Evolutionary conservation across 2,113 vertebrate genomes (phyloP), one percentile per base, ranked within the genome.

Genomic region (Fukomys damarensis): DNA sequence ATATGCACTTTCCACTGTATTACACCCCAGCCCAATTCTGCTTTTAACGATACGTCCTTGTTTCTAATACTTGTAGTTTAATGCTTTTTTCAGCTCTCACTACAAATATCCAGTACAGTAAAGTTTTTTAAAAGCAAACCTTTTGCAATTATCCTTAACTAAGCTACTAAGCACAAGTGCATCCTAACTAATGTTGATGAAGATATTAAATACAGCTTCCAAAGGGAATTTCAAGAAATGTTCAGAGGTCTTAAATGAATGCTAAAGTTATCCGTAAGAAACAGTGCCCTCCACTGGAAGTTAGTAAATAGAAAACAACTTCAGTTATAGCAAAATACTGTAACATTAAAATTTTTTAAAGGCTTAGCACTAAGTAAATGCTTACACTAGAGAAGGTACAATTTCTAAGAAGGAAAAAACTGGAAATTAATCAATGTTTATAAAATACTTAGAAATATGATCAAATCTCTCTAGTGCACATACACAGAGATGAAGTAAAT

Each of bases 281-380:
- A 89, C 0, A 79, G 70, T 94, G 88, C 82, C 95, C 91, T 94
- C 91, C 91, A 79, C 66, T 93, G 91, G 95, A 95, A 96, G 17
- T 89, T 56, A 89, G 20, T 90, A 83, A 92, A 82, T 49, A 97
- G 7, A 76, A 95, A 89, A 58, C 19, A 14, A 92, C 4, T 94
- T 94, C 46, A 41, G 4, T 68, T 91, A 86, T 1, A 63, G 22
- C 49, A 91, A 87, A 89, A 70, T 8, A n/a, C 6, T 80, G 35
- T 4, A 52, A 32, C 13, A 91, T 77, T 91, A 14, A 61, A 24
- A 65, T 81, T 89, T 76, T 70, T 43, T 9, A 89, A 97, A 95
- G 43, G 24, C n/a, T 13, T 68, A 74, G 22, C 46, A 80, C 30
- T 95, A 87, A 96, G 61, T 91, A 82, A 91, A n/a, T 59, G 61